Conservation (phyloP, 2,888 invertebrate species). For the Zhuqinia jingwanae region DNA sequence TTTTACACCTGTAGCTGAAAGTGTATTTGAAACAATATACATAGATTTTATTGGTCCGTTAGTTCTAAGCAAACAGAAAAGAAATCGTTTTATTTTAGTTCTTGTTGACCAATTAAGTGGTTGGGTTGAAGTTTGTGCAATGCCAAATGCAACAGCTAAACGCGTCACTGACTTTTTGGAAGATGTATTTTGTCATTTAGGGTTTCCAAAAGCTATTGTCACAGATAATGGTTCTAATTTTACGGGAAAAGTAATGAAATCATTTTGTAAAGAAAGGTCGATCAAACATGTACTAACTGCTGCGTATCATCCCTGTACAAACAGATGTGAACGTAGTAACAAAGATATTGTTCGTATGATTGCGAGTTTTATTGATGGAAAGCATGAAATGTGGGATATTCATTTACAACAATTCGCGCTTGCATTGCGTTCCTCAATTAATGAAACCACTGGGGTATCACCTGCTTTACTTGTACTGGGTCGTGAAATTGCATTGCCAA, state of each 20-base stretch:
- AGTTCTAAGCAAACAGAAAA: background rate
- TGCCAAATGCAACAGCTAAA: slow-evolving; percentile 58
- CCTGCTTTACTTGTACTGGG: slow-evolving; percentile 53
- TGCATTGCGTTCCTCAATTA: slow-evolving; percentile 14
- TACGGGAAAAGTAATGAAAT: slow-evolving; percentile 32
- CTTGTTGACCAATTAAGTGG: slow-evolving; percentile 73
- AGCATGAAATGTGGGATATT: slow-evolving; percentile 33
- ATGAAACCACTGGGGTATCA: slow-evolving; percentile 37
- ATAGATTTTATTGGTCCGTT: slow-evolving; percentile 71
- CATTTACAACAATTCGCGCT: slow-evolving; percentile 41
- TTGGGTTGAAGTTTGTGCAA: slow-evolving; percentile 71
- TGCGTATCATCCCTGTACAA: slow-evolving; percentile 24
- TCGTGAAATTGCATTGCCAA: slow-evolving; percentile 41
- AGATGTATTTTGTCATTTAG: slow-evolving; percentile 72
- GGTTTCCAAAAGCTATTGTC: slow-evolving; percentile 56
- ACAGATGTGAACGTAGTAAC: slow-evolving; percentile 52
- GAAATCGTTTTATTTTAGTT: slow-evolving; percentile 68
- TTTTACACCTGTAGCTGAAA: background rate
- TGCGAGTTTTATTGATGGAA: background rate
- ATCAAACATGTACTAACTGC: slow-evolving; percentile 46
- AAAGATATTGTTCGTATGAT: slow-evolving; percentile 47
- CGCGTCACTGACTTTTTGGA: slow-evolving; percentile 67
- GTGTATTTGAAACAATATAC: slow-evolving; percentile 63
- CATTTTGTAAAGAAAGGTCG: slow-evolving; percentile 24
- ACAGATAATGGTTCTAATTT: slow-evolving; percentile 64